A percentile compares a stretch with the other conserved stretches of the same genome.
phyloP scores from a whole-genome alignment of 2,113 vertebrate species.

The Paratilapia polleni region DNA sequence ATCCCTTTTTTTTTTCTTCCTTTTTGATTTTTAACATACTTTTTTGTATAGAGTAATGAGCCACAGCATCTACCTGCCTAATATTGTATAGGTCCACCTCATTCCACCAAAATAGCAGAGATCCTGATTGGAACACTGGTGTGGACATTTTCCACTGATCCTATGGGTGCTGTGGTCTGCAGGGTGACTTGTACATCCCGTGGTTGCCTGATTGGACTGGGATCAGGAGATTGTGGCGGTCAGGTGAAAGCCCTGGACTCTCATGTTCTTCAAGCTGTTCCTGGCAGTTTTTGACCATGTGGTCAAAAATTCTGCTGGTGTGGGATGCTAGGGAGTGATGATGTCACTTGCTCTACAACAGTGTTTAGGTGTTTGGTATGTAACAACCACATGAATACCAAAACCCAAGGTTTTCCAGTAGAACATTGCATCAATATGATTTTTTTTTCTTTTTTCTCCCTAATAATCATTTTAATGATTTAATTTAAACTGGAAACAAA shows the following conservation, averaged over 20 bases:
- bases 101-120: neutral
- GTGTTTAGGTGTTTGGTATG: neutral
- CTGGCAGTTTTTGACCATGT: neutral
- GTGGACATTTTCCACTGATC: neutral
- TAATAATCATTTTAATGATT: neutral
- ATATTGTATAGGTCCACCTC: no score
- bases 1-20: no score
- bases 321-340: neutral
- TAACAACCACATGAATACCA: neutral
- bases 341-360: neutral
- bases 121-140: neutral
- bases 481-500: neutral
- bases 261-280: neutral
- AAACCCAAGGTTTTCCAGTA: neutral
- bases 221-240: neutral
- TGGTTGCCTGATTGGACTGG: neutral
- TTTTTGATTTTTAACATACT: neutral
- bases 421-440: no score
- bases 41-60: neutral
- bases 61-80: neutral
- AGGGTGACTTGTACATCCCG: neutral
- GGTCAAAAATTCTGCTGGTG: neutral
- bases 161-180: neutral
- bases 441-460: no score
- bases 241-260: neutral